phyloP scores from a whole-genome alignment of 2,113 vertebrate genomes.

The Megatriorchis doriae region DNA sequence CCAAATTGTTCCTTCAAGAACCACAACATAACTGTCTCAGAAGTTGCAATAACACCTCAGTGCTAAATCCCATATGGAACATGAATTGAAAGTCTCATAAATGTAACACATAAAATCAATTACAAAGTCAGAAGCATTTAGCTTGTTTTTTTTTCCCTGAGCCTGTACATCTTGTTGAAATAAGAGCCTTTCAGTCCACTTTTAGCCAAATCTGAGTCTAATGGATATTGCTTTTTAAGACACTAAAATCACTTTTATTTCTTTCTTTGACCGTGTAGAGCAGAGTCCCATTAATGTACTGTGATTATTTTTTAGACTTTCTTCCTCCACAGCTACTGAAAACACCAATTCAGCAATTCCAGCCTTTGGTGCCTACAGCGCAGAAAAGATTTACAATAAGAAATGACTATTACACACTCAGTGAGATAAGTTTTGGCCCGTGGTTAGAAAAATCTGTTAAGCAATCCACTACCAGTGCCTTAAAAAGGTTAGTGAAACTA shows the following conservation, averaged over 20 bases:
- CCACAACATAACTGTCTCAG: background rate
- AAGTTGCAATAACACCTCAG: slow-evolving; percentile 9
- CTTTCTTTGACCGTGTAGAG: slow-evolving; percentile 24
- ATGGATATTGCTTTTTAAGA: slow-evolving; percentile 67
- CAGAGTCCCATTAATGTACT: slow-evolving; percentile 31
- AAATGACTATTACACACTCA: slow-evolving; percentile 1
- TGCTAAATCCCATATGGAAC: slow-evolving; percentile 21
- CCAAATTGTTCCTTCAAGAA: background rate
- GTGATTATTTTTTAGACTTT: slow-evolving; percentile 23
- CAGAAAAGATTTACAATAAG: slow-evolving; percentile 39
- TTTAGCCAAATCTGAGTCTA: slow-evolving; percentile 59
- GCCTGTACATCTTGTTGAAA: slow-evolving; percentile 46
- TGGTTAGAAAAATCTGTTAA: background rate
- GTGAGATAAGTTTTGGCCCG: slow-evolving; percentile 27
- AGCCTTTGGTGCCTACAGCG: background rate
- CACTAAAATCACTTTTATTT: slow-evolving; percentile 45
- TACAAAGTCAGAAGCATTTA: slow-evolving; percentile 48
- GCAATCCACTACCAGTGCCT: background rate
- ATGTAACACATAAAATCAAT: slow-evolving; percentile 65
- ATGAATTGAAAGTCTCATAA: slow-evolving; percentile 41
- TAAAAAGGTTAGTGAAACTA: slow-evolving; percentile 2
- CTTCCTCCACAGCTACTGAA: background rate
- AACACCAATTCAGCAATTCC: slow-evolving; percentile 58
- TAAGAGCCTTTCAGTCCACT: slow-evolving; percentile 47
- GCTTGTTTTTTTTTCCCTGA: slow-evolving; percentile 22